Base-by-base conservation (phyloP, 2,797 vertebrate species). In the Echeneis naucrates region DNA sequence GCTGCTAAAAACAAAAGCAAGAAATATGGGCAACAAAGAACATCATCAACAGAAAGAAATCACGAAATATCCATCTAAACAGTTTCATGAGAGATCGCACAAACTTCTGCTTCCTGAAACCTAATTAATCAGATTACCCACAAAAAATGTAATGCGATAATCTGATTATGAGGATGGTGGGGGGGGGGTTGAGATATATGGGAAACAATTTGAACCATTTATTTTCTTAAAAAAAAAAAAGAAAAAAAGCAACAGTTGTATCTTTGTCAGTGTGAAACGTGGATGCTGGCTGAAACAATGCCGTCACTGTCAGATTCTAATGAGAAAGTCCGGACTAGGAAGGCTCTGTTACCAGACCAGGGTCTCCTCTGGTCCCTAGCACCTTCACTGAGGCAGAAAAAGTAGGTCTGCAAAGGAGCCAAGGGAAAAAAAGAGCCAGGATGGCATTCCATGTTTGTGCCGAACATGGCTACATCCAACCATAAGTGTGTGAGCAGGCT, bases 401-500 rank as follows among this genome's bases (percentile, higher is more conserved):
- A 89, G 77, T 84, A 88, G 87, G 86, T 76, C 88, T 91, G 77
- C 47, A 2, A 64, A 62, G 59, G 70, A 80, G 75, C 80, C 80
- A 23, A 68, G 77, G 70, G 86, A 66, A 78, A 72, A 72, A 40
- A 66, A 58, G 63, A 53, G 62, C 73, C 80, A 80, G 54, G 32
- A 83, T 78, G 74, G 71, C 83, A 83, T 88, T 87, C 68, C 65
- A 77, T 8, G 0, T 51, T 53, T 52, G 71, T 82, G 89, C 83
- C 83, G 89, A 80, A 83, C 40, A 75, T 35, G 3, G 62, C 77
- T 85, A 72, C 88, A 89, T 86, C 81, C 64, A 83, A 62, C 35
- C 84, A 84, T 26, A 23, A n/a, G 79, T 78, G 86, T 58, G 45
- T 16, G 72, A 5, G 8, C 58, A 63, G 38, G 35, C 76, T 64